Percentiles rank a stretch among this genome's conserved stretches.
phyloP scores from a whole-genome alignment of 2,797 vertebrate genomes.

The Anisognathus igniventris region DNA sequence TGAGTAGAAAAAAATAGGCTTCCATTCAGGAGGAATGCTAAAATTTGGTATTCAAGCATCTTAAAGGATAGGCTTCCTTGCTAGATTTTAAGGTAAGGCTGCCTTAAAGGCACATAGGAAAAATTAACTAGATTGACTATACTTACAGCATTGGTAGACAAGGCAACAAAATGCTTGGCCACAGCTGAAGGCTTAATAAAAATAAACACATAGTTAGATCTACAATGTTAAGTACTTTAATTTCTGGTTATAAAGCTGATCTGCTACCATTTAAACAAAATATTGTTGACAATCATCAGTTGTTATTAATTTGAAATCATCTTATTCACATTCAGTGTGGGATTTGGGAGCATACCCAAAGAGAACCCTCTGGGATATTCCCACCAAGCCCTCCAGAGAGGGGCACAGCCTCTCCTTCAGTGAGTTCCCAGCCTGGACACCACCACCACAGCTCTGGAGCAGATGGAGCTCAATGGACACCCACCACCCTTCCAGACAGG shows the following conservation, averaged over 20 bases:
- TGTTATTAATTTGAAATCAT: background rate
- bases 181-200: conserved; percentile 79
- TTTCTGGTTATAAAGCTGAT: background rate
- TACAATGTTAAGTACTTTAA: background rate
- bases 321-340: background rate
- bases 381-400: background rate
- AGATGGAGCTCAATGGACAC: accelerated
- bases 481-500: too few species aligned
- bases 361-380: background rate
- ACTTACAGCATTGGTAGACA: conserved; percentile 95
- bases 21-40: background rate
- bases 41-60: background rate
- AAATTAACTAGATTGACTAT: background rate
- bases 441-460: background rate
- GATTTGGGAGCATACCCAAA: background rate
- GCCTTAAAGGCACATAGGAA: background rate
- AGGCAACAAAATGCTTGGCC: conserved; percentile 94
- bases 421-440: background rate
- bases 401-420: background rate
- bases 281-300: background rate
- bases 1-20: background rate
- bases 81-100: background rate
- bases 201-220: background rate
- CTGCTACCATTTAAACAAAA: background rate
- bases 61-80: background rate